phyloP scores from a whole-genome alignment of 2,888 invertebrate genomes.

The Erebia palarica region DNA sequence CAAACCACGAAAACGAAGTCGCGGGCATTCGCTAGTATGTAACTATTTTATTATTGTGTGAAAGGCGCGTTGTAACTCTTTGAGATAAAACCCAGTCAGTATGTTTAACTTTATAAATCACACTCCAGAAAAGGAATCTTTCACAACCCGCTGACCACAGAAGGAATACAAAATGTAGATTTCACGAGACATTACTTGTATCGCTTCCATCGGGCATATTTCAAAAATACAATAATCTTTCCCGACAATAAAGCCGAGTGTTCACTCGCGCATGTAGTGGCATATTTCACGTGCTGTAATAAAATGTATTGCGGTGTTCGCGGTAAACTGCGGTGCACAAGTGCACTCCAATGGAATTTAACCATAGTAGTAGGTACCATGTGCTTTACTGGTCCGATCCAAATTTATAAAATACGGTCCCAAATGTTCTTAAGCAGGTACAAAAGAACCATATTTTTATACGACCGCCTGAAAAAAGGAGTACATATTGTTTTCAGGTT shows the following conservation, averaged over 20 bases:
- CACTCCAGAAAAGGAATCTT: neutral
- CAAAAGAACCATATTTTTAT: no score
- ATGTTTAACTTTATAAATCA: neutral
- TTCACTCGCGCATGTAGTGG: constrained; percentile 1
- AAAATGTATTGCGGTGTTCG: constrained; percentile 2
- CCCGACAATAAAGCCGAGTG: constrained; percentile 8
- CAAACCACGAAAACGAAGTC: no score
- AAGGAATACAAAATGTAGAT: neutral
- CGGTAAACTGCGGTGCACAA: neutral
- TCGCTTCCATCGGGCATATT: constrained; percentile 1
- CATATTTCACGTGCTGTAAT: constrained; percentile 15
- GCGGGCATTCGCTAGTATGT: no score
- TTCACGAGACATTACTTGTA: constrained; percentile 3
- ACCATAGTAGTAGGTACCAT: neutral
- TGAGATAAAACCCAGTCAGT: neutral
- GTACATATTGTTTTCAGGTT: no score
- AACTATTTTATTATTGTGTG: no score
- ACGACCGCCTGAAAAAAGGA: no score
- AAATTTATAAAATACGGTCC: no score
- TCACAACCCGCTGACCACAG: neutral
- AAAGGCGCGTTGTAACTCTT: neutral
- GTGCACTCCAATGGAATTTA: neutral
- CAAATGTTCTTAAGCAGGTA: no score
- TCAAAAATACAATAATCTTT: constrained; percentile 3
- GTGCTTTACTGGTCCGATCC: neutral